phyloP scores from a whole-genome alignment of 92 coral and sea anemone species.

The Umimayanthus kanabou region DNA sequence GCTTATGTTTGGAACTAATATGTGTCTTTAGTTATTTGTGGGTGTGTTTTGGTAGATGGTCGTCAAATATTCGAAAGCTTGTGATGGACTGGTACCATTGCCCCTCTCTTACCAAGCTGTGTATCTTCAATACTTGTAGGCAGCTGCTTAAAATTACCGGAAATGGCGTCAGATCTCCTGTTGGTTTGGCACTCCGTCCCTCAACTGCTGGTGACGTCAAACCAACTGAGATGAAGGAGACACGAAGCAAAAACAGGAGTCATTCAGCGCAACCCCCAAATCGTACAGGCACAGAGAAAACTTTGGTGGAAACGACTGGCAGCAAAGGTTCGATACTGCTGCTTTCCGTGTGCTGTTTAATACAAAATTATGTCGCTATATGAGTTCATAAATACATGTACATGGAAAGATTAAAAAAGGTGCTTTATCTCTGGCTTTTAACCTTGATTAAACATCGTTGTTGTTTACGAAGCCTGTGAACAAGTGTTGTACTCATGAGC shows the following conservation, averaged over 20 bases:
- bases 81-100: not conserved
- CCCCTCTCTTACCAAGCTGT: too few species aligned
- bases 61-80: too few species aligned
- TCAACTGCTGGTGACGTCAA: slow-evolving; percentile 22
- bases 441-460: too few species aligned
- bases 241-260: slow-evolving; percentile 8
- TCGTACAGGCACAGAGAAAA: not conserved
- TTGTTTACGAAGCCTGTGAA: too few species aligned
- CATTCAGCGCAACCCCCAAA: slow-evolving; percentile 28
- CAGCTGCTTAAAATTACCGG: slow-evolving; percentile 38
- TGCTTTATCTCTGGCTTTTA: too few species aligned
- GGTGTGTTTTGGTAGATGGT: not conserved
- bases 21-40: not conserved
- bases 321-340: not conserved
- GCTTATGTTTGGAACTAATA: too few species aligned
- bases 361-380: too few species aligned
- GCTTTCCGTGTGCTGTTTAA: not conserved
- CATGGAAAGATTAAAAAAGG: too few species aligned
- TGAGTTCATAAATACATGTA: too few species aligned
- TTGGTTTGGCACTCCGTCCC: not conserved
- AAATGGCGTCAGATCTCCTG: slow-evolving; percentile 21
- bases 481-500: too few species aligned
- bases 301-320: slow-evolving; percentile 1
- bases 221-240: slow-evolving; percentile 3
- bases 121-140: not conserved